Conservation (phyloP, 2,113 vertebrate species). For the Chlorodrepanis virens region DNA sequence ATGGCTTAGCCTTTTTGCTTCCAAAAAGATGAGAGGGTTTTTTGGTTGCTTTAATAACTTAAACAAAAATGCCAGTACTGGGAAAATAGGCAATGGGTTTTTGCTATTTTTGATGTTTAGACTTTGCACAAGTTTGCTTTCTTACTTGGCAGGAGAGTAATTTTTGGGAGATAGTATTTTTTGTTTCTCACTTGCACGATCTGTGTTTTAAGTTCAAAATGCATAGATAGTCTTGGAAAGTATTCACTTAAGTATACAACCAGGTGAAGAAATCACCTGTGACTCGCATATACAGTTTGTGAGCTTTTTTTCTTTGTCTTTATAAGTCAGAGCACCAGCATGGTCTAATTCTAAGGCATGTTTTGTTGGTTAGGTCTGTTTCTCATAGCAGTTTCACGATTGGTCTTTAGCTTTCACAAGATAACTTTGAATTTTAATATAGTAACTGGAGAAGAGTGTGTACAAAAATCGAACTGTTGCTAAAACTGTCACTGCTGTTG, state of each 20-base stretch:
- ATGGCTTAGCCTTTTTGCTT: not conserved
- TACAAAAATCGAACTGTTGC: not conserved
- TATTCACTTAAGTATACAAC: not conserved
- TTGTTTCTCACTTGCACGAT: not conserved
- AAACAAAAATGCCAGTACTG: not conserved
- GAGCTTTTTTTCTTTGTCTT: not conserved
- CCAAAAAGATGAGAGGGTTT: fast-evolving
- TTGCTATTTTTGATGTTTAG: not conserved
- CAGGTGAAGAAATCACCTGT: not conserved
- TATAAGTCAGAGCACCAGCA: not conserved
- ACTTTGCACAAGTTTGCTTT: not conserved
- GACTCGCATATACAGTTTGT: not conserved
- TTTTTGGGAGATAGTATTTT: not conserved
- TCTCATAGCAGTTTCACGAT: not conserved
- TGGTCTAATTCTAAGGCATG: not conserved
- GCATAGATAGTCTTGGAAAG: not conserved
- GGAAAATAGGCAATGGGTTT: not conserved
- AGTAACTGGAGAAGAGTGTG: not conserved
- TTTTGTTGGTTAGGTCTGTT: not conserved
- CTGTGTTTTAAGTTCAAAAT: not conserved
- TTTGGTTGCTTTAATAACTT: not conserved
- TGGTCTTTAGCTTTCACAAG: not conserved
- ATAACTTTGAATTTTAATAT: not conserved
- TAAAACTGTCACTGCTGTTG: not conserved
- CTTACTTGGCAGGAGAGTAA: not conserved